Percentiles rank a stretch among this genome's conserved stretches.
phyloP scores from a whole-genome alignment of 2,888 invertebrate species.

The Matsumyia berberina region DNA sequence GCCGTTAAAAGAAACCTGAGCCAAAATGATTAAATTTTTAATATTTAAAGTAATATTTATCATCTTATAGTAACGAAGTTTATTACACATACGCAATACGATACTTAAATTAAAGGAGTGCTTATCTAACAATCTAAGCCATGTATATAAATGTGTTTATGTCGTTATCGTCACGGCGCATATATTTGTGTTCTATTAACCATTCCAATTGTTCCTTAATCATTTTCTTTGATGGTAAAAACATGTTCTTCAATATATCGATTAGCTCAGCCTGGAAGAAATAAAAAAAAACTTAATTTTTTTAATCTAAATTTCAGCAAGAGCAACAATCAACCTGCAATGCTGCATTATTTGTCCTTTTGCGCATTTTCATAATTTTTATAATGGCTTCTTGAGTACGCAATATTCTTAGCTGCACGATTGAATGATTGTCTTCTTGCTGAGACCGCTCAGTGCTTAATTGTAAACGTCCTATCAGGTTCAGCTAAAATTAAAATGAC shows the following conservation, averaged over 20 bases:
- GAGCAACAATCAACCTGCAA: slow-evolving; percentile 88
- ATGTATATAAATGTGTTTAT: slow-evolving; percentile 99
- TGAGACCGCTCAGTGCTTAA: slow-evolving; percentile 97
- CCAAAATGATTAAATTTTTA: too few species aligned
- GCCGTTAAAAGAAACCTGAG: too few species aligned
- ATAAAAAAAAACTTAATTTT: not conserved
- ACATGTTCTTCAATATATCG: slow-evolving; percentile 99
- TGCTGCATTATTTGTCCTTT: slow-evolving; percentile 96
- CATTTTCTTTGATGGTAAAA: slow-evolving; percentile 99
- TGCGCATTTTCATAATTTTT: slow-evolving; percentile 99
- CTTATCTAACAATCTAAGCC: slow-evolving; percentile 87
- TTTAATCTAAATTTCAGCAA: slow-evolving; percentile 9
- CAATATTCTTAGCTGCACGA: slow-evolving; percentile 97
- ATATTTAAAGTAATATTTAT: not conserved
- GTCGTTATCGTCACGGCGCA: slow-evolving; percentile 97
- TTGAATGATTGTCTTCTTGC: slow-evolving; percentile 99
- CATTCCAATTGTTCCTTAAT: slow-evolving; percentile 99
- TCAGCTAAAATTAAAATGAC: slow-evolving; percentile 86
- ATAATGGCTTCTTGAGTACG: slow-evolving; percentile 98
- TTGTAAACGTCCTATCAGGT: slow-evolving; percentile 97
- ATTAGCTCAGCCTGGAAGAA: slow-evolving; percentile 93
- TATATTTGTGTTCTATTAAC: slow-evolving; percentile 99
- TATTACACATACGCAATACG: slow-evolving; percentile 22
- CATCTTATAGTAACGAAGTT: slow-evolving; percentile 6
- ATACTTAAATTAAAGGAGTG: not conserved